A percentile compares a stretch with the other conserved stretches of the same genome.
Conservation (phyloP, 1,140 invertebrate genomes). For the Ectropis grisescens region DNA sequence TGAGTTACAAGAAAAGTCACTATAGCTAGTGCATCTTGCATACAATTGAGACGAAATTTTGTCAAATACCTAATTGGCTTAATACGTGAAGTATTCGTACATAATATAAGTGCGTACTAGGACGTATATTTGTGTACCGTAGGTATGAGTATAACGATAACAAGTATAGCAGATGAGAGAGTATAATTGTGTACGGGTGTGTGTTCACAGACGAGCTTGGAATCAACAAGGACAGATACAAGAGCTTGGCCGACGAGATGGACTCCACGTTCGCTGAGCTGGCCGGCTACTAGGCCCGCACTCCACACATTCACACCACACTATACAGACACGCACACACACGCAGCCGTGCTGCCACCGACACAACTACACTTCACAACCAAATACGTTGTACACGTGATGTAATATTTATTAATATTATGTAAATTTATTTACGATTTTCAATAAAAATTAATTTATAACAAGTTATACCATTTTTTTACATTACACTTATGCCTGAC, state of each 20-base stretch:
- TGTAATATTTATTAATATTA: constrained; percentile 69
- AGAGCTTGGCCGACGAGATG: constrained; percentile 95
- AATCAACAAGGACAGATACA: constrained; percentile 99
- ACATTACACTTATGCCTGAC: too few relatives aligned
- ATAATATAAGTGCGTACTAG: too few relatives aligned
- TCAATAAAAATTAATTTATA: constrained; percentile 68
- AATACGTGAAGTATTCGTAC: too few relatives aligned
- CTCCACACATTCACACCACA: constrained; percentile 30
- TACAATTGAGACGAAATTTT: too few relatives aligned
- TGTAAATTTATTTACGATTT: constrained; percentile 71
- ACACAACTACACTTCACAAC: constrained; percentile 23
- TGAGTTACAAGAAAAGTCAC: too few relatives aligned
- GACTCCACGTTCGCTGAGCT: constrained; percentile 98
- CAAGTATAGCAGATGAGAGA: too few relatives aligned
- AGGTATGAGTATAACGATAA: too few relatives aligned
- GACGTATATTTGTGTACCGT: too few relatives aligned
- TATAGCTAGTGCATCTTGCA: too few relatives aligned
- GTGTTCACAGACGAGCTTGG: constrained; percentile 90
- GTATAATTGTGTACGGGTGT: too few relatives aligned
- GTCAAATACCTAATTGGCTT: too few relatives aligned
- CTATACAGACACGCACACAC: constrained; percentile 25
- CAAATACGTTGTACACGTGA: constrained; percentile 44
- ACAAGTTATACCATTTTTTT: constrained; percentile 28
- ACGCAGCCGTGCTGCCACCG: constrained; percentile 22
- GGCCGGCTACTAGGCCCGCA: constrained; percentile 80